These are phyloP conservation scores for Hypothenemus hampei DNA, from an alignment of 1,140 invertebrate species.

Conservation along the genomic window DNA sequence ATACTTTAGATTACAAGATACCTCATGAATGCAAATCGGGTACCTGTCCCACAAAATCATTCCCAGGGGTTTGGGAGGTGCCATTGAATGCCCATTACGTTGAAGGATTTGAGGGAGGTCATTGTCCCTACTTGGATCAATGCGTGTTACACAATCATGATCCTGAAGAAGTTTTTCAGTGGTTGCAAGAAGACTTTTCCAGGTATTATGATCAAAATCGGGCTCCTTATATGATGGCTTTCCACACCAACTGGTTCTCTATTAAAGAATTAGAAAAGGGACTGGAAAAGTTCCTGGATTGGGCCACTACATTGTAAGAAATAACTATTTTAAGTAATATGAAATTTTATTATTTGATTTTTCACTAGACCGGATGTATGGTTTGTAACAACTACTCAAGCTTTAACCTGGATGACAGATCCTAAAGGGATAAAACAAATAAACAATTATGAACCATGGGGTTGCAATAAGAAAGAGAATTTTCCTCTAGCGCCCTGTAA, in stretches of 20 bases:
- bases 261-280: constrained; percentile 80
- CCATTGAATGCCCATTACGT: constrained; percentile 89
- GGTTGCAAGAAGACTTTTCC: constrained; percentile 87
- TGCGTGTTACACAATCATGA: constrained; percentile 88
- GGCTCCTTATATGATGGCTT: constrained; percentile 90
- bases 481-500: constrained; percentile 70
- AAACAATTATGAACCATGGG: constrained; percentile 72
- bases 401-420: constrained; percentile 85
- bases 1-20: constrained; percentile 87
- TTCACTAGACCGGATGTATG: constrained; percentile 84
- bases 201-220: constrained; percentile 81
- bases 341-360: not conserved
- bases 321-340: constrained; percentile 9
- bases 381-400: constrained; percentile 87
- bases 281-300: constrained; percentile 81
- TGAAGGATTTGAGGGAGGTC: constrained; percentile 82
- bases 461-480: constrained; percentile 67
- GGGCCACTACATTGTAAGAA: constrained; percentile 70
- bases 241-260: constrained; percentile 94
- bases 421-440: constrained; percentile 67
- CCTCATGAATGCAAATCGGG: constrained; percentile 88
- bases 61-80: constrained; percentile 91
- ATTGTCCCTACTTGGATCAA: constrained; percentile 89
- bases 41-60: constrained; percentile 85
- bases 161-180: constrained; percentile 79